Conservation (phyloP, 2,113 vertebrate species). For the Trematomus loennbergii region DNA sequence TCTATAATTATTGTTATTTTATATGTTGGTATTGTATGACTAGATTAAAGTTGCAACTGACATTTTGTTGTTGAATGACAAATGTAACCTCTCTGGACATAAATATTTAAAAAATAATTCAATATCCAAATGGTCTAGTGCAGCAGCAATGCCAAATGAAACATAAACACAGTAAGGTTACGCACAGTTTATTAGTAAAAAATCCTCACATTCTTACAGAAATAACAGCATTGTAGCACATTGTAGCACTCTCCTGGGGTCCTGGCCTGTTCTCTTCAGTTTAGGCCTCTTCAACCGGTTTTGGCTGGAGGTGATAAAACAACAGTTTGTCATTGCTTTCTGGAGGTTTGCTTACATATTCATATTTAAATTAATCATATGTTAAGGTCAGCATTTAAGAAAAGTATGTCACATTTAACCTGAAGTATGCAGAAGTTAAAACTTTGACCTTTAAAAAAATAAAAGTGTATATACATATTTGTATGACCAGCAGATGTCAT, state of each 20-base stretch:
- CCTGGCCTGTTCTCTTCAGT: not conserved
- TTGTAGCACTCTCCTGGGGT: not conserved
- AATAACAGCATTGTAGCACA: conserved; percentile 10
- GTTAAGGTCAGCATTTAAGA: not conserved
- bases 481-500: conserved; percentile 55
- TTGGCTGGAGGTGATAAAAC: conserved; percentile 45
- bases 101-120: not conserved
- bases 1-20: not conserved
- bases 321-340: not conserved
- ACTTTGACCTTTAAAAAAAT: not conserved
- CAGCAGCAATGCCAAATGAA: not conserved
- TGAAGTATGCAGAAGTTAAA: not conserved
- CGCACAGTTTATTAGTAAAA: conserved; percentile 66
- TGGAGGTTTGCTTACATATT: not conserved
- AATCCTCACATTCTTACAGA: conserved; percentile 54
- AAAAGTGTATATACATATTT: not conserved
- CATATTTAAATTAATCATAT: not conserved
- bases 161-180: conserved; percentile 6
- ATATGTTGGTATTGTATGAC: too few relatives aligned
- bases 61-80: too few relatives aligned
- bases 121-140: not conserved
- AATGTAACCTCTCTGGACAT: not conserved
- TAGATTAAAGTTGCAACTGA: too few relatives aligned
- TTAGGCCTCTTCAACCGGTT: conserved; percentile 35
- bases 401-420: not conserved